Evolutionary conservation across 2,797 vertebrate species (phyloP).

Genomic region (Siniperca scherzeri): DNA sequence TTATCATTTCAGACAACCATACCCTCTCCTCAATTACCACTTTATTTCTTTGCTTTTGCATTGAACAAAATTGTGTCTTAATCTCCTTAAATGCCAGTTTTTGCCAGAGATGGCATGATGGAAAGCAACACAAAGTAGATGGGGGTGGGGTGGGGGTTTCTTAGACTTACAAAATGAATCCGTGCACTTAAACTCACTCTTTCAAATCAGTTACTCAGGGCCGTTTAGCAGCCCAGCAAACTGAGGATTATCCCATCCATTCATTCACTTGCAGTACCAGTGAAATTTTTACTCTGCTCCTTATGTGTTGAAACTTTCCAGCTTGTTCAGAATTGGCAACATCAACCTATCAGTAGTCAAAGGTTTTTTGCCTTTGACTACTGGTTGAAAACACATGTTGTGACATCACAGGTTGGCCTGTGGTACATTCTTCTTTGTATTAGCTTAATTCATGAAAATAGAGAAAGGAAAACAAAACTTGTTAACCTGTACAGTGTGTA

Average conservation of each 20-base stretch:
- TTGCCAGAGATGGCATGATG: conserved; percentile 17
- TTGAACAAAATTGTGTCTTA: conserved; percentile 27
- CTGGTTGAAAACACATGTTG: not conserved
- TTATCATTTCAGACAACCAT: conserved; percentile 63
- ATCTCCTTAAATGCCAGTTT: conserved; percentile 30
- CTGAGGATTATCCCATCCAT: conserved; percentile 37
- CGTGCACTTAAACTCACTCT: conserved; percentile 32
- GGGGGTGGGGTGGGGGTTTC: conserved; percentile 39
- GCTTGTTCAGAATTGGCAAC: not conserved
- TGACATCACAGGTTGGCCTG: not conserved
- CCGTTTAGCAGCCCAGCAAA: conserved; percentile 28
- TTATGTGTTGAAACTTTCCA: not conserved
- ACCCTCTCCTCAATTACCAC: conserved; percentile 17
- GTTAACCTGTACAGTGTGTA: not conserved
- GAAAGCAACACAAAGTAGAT: conserved; percentile 24
- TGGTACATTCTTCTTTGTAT: too few relatives aligned
- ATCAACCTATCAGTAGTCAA: not conserved
- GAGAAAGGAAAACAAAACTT: not conserved
- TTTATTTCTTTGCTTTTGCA: conserved; percentile 8
- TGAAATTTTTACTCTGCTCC: conserved; percentile 29
- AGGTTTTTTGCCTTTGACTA: not conserved
- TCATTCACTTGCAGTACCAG: conserved; percentile 21
- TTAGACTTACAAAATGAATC: conserved; percentile 37
- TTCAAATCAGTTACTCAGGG: conserved; percentile 45
- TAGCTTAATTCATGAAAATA: not conserved